These are phyloP conservation scores for Chondrosia reniformis DNA, from an alignment of 37 sponge, comb jelly and placozoan genomes.

Conservation along the genomic window DNA sequence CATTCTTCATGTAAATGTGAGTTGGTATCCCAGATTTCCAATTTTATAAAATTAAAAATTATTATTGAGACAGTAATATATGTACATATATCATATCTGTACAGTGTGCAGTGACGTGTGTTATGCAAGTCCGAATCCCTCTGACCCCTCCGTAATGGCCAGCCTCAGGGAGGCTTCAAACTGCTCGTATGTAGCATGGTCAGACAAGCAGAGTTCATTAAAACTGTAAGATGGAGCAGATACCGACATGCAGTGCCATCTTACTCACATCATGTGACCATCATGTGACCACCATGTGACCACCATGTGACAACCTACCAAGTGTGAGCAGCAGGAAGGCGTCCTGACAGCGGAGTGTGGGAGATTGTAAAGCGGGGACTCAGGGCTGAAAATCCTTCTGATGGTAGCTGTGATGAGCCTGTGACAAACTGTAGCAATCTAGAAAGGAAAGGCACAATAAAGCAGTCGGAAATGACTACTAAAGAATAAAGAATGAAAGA, in stretches of 20 bases:
- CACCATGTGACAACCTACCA: slow-evolving; percentile 49
- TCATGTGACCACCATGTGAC: background rate
- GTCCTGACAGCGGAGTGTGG: slow-evolving; percentile 51
- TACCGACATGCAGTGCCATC: background rate
- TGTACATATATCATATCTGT: background rate
- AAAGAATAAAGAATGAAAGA: too few relatives aligned
- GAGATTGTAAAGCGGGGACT: slow-evolving; percentile 62
- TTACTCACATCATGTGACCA: background rate
- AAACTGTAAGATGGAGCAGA: slow-evolving; percentile 47
- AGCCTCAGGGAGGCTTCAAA: slow-evolving; percentile 66
- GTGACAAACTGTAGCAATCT: slow-evolving; percentile 79
- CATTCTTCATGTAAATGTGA: background rate
- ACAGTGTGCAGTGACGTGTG: background rate
- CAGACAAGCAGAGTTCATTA: slow-evolving; percentile 84
- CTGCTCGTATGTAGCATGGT: slow-evolving; percentile 72
- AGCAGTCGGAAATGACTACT: background rate
- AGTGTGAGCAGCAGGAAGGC: slow-evolving; percentile 83
- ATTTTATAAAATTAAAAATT: background rate
- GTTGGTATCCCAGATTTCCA: background rate
- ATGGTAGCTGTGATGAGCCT: slow-evolving; percentile 85
- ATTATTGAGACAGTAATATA: background rate
- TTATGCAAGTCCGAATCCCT: slow-evolving; percentile 74
- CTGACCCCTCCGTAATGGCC: slow-evolving; percentile 86
- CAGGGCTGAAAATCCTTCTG: slow-evolving; percentile 82
- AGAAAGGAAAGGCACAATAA: background rate